phyloP scores from a whole-genome alignment of 92 coral and sea anemone genomes.

The Siderastrea radians region DNA sequence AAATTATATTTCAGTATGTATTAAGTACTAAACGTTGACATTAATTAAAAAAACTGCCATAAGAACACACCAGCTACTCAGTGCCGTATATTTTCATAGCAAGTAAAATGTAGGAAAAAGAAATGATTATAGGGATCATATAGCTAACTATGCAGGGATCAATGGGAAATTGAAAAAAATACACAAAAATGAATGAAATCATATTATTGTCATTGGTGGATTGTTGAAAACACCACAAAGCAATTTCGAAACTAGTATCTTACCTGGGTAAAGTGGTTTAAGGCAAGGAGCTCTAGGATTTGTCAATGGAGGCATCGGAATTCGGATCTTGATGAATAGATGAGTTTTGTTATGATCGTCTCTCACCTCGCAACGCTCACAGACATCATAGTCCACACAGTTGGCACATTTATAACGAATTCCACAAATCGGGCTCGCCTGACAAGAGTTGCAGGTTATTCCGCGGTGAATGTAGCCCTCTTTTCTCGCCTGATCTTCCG shows the following conservation, averaged over 20 bases:
- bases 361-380: slow-evolving; percentile 94
- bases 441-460: slow-evolving; percentile 95
- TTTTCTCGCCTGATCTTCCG: slow-evolving; percentile 94
- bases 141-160: too few relatives aligned
- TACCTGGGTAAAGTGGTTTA: slow-evolving; percentile 94
- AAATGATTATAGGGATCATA: too few relatives aligned
- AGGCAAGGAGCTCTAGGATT: slow-evolving; percentile 95
- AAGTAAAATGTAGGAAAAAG: too few relatives aligned
- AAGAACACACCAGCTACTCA: too few relatives aligned
- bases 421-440: slow-evolving; percentile 95
- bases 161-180: too few relatives aligned
- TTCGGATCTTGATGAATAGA: slow-evolving; percentile 87
- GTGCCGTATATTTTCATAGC: too few relatives aligned
- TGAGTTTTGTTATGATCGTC: slow-evolving; percentile 96
- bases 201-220: too few relatives aligned
- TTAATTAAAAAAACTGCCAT: too few relatives aligned
- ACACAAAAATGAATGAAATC: too few relatives aligned
- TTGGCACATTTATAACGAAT: slow-evolving; percentile 93
- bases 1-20: too few relatives aligned
- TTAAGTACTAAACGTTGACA: too few relatives aligned
- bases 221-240: too few relatives aligned
- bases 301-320: slow-evolving; percentile 96
- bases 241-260: not conserved
- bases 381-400: slow-evolving; percentile 96
- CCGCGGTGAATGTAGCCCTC: slow-evolving; percentile 98